Conservation (phyloP, 2,888 invertebrate species). For the Eristalinus sepulchralis region DNA sequence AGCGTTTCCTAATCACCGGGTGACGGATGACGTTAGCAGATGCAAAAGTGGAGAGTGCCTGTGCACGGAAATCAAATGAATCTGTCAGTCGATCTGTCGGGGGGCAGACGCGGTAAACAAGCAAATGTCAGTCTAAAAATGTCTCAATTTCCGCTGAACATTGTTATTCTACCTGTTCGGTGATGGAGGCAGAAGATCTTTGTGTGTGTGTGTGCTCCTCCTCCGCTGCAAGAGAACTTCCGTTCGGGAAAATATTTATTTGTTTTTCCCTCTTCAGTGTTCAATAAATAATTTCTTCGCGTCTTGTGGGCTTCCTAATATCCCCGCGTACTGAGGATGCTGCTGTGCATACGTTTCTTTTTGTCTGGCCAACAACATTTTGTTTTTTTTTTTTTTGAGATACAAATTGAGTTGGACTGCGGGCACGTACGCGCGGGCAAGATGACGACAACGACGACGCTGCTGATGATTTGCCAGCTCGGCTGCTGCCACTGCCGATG, state of each 20-base stretch:
- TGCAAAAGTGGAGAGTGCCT: neutral
- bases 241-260: conserved; percentile 54
- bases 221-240: conserved; percentile 36
- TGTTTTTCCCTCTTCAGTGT: conserved; percentile 41
- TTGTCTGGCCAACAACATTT: neutral
- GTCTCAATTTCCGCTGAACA: conserved; percentile 54
- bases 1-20: neutral
- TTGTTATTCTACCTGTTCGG: conserved; percentile 61
- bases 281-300: conserved; percentile 45
- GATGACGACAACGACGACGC: neutral
- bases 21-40: conserved; percentile 1
- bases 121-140: conserved; percentile 16
- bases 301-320: conserved; percentile 8
- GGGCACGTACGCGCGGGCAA: conserved; percentile 24
- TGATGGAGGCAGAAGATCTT: neutral
- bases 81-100: neutral
- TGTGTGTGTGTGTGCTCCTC: neutral
- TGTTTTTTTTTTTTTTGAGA: conserved; percentile 9
- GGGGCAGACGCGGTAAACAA: neutral
- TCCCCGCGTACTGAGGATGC: neutral
- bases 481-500: neutral
- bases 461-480: conserved; percentile 28
- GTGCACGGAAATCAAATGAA: neutral
- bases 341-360: neutral
- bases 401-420: conserved; percentile 28